Evolutionary conservation across 2,113 vertebrate species (phyloP), one percentile per base, ranked within the genome.

Genomic region (Xerus inauris): DNA sequence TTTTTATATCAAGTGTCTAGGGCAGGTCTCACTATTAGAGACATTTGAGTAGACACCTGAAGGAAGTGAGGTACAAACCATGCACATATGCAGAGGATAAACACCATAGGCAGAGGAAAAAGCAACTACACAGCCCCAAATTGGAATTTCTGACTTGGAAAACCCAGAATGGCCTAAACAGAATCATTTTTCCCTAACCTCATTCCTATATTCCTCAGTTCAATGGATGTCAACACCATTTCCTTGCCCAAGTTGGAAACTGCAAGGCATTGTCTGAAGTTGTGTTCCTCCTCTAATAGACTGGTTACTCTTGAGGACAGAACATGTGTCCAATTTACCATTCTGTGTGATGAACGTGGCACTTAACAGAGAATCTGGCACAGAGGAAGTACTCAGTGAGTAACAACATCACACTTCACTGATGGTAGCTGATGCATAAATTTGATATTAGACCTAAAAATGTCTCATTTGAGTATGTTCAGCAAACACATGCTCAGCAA

Each of bases 361-460:
- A 91, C 51, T 81, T 69, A 83, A 83, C 20, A 88, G 8, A 51
- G 24, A 47, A n/a, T 4, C 7, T 80, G 57, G 49, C 30, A 79
- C 45, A 93, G 72, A 54, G 65, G 35, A 72, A 24, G 26, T 64
- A 6, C 47, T 79, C n/a, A 67, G 24, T 82, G 73, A 90, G 8
- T 79, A 30, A 47, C 14, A 83, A 82, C 11, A 94, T 90, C 81
- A 94, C 47, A 92, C 10, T 77, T 87, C 32, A 76, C 14, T 89
- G 38, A 72, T 40, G 11, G 51, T 64, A 57, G 28, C 9, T 97
- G 89, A 26, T 28, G 73, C 45, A 14, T 93, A 80, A 92, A 26
- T 8, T 80, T 92, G 38, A 95, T 51, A 90, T 62, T 92, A 92
- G 75, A 76, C 12, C 5, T 79, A n/a, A 92, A 92, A 91, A 79